A percentile compares a stretch with the other conserved stretches of the same genome.
Conservation (phyloP, 1,140 invertebrate species). For the Gonatopus flavifemur region DNA sequence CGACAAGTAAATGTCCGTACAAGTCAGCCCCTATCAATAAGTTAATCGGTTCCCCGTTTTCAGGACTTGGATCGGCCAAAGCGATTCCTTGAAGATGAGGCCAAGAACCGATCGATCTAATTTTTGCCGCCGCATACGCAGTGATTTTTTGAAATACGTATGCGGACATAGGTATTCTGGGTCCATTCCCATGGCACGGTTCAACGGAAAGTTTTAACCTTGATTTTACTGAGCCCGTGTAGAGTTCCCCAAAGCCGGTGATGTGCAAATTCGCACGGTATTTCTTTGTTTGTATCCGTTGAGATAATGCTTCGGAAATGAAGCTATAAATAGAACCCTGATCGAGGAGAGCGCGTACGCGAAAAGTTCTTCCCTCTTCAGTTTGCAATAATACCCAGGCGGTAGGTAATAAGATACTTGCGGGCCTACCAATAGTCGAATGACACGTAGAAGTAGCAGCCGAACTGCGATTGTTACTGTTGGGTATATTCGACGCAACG, state of each 20-base stretch:
- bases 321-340: conserved; percentile 15
- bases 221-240: not conserved
- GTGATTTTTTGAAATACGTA: conserved; percentile 16
- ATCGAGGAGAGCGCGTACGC: conserved; percentile 12
- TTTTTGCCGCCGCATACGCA: not conserved
- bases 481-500: not conserved
- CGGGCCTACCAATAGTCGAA: not conserved
- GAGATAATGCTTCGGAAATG: conserved; percentile 2
- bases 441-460: not conserved
- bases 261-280: conserved; percentile 1
- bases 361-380: not conserved
- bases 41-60: conserved; percentile 5
- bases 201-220: conserved; percentile 5
- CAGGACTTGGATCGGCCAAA: conserved; percentile 16
- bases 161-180: conserved; percentile 1
- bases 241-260: conserved; percentile 10
- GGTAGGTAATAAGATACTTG: not conserved
- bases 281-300: conserved; percentile 4
- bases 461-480: not conserved
- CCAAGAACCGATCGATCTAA: not conserved
- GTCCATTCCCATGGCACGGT: not conserved
- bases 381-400: not conserved
- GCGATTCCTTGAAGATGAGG: conserved; percentile 10
- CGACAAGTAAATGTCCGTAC: conserved; percentile 8
- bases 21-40: conserved; percentile 18